These are phyloP conservation scores for Prietella phreatophila DNA, from an alignment of 2,113 vertebrate species.

Conservation along the genomic window DNA sequence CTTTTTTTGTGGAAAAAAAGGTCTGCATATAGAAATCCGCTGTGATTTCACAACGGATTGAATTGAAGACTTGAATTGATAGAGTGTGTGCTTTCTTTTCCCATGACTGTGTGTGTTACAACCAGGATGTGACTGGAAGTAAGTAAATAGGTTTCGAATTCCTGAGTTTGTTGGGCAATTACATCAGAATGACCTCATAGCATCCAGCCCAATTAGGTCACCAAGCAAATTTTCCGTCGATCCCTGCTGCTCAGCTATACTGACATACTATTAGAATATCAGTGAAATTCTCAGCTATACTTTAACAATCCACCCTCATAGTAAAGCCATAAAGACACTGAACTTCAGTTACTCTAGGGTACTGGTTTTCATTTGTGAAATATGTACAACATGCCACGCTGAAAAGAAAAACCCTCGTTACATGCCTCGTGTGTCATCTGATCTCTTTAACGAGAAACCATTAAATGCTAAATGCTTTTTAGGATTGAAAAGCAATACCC, in stretches of 20 bases:
- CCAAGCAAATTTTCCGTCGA: conserved; percentile 29
- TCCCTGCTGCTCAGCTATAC: neutral
- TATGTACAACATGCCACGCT: neutral
- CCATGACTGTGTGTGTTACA: neutral
- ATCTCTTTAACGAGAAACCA: neutral
- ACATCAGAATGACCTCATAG: conserved; percentile 44
- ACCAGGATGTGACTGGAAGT: conserved; percentile 43
- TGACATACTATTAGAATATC: neutral
- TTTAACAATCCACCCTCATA: neutral
- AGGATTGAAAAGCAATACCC: neutral
- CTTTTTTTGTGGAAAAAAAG: neutral
- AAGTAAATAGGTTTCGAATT: conserved; percentile 37
- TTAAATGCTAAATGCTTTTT: neutral
- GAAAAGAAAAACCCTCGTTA: neutral
- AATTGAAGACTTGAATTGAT: neutral
- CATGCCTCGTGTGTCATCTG: neutral
- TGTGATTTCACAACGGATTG: neutral
- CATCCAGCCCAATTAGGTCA: conserved; percentile 47
- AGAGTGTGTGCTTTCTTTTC: too few relatives aligned
- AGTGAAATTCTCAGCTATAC: neutral
- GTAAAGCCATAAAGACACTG: neutral
- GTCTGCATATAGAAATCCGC: neutral
- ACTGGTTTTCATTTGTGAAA: neutral
- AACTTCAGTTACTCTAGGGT: neutral
- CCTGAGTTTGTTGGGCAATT: conserved; percentile 28